These are phyloP conservation scores for Hesperia comma DNA, from an alignment of 2,888 invertebrate genomes.

Conservation along the genomic window DNA sequence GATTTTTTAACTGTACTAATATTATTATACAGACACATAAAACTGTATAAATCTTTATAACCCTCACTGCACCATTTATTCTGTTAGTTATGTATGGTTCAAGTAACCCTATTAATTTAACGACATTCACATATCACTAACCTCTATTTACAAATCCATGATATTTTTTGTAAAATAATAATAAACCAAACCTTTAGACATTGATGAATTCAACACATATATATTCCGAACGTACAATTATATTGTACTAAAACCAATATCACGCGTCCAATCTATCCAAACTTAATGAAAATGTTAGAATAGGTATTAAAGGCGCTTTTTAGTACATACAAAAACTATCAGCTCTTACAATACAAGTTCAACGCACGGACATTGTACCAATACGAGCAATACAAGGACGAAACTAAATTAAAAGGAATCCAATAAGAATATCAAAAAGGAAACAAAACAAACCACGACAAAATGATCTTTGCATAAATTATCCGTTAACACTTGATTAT, in stretches of 20 bases:
- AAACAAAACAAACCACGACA: slow-evolving; percentile 15
- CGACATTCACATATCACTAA: no score
- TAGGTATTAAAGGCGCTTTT: slow-evolving; percentile 9
- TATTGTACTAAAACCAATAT: background rate
- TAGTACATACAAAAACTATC: slow-evolving; percentile 16
- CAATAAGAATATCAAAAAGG: slow-evolving; percentile 40
- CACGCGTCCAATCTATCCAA: slow-evolving; percentile 4
- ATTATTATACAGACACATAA: no score
- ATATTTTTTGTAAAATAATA: no score
- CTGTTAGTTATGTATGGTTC: no score
- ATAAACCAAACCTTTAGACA: no score
- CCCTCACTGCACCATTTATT: no score
- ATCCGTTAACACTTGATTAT: background rate
- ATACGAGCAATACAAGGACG: slow-evolving; percentile 10
- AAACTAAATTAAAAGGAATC: slow-evolving; percentile 42
- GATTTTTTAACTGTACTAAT: no score
- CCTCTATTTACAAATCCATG: no score
- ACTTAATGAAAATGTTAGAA: slow-evolving; percentile 20
- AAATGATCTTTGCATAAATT: slow-evolving; percentile 37
- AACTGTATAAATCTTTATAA: no score
- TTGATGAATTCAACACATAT: no score
- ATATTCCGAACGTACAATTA: no score
- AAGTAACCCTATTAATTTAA: no score
- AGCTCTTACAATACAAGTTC: slow-evolving; percentile 15
- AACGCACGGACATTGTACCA: slow-evolving; percentile 16